Evolutionary conservation across 2,888 invertebrate genomes (phyloP).

Genomic region (Lithosia quadra): DNA sequence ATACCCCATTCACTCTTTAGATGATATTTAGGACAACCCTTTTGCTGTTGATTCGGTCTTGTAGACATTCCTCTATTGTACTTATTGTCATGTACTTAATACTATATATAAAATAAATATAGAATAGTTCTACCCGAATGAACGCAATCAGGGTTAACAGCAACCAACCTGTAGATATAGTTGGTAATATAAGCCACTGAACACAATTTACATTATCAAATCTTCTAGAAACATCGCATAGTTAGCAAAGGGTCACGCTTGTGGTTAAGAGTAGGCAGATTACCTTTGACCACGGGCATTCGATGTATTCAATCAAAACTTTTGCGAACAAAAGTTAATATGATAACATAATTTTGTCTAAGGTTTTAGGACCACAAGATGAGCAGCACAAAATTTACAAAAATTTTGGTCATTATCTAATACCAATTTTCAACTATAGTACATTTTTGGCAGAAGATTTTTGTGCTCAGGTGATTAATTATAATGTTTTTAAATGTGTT

Average conservation of each 20-base stretch:
- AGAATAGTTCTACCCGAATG: slow-evolving; percentile 45
- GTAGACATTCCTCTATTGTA: slow-evolving; percentile 50
- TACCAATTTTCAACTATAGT: not conserved
- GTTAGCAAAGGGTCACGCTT: not conserved
- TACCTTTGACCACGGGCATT: not conserved
- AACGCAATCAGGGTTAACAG: slow-evolving; percentile 46
- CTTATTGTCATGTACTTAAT: slow-evolving; percentile 54
- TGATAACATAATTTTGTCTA: not conserved
- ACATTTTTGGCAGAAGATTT: not conserved
- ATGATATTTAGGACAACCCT: slow-evolving; percentile 63
- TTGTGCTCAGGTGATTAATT: not conserved
- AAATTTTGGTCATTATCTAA: not conserved
- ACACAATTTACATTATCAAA: not conserved
- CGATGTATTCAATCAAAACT: not conserved
- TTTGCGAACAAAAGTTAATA: not conserved
- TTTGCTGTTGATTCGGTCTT: slow-evolving; percentile 63
- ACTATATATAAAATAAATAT: slow-evolving; percentile 22
- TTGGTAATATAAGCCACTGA: slow-evolving; percentile 8
- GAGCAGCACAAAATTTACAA: not conserved
- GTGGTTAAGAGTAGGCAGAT: not conserved
- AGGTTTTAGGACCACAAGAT: not conserved
- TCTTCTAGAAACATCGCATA: not conserved
- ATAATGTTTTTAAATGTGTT: slow-evolving; percentile 6
- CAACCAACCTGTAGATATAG: slow-evolving; percentile 57
- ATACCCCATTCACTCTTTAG: slow-evolving; percentile 61